Evolutionary conservation across 2,113 vertebrate genomes (phyloP).

Genomic region (Dolichallabes microphthalmus): DNA sequence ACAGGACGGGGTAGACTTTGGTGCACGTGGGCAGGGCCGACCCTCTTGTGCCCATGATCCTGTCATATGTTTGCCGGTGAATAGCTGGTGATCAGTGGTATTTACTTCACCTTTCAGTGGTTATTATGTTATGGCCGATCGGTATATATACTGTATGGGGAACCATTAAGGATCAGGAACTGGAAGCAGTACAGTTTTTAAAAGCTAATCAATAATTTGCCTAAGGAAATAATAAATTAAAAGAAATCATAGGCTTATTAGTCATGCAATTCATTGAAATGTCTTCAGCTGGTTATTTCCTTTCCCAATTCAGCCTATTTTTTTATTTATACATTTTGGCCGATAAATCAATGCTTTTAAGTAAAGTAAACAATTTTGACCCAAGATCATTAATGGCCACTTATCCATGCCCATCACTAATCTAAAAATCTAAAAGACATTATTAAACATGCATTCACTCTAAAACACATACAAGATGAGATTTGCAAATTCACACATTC

Average conservation of each 20-base stretch:
- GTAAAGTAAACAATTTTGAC: not conserved
- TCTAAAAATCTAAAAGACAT: not conserved
- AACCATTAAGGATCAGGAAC: not conserved
- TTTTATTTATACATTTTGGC: not conserved
- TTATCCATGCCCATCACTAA: slow-evolving; percentile 9
- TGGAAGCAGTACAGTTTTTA: not conserved
- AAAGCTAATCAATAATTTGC: not conserved
- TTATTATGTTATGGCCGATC: no score
- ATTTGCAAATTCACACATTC: not conserved
- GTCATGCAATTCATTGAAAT: not conserved
- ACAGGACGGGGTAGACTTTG: no score
- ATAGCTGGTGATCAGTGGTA: no score
- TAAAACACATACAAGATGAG: not conserved
- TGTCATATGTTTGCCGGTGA: no score
- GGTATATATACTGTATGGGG: not conserved
- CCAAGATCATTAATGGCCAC: not conserved
- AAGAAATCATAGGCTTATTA: not conserved
- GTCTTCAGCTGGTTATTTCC: not conserved
- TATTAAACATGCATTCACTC: not conserved
- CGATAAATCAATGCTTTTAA: not conserved
- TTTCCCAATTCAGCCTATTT: not conserved
- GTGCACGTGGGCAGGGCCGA: no score
- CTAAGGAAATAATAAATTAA: not conserved
- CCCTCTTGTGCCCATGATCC: no score
- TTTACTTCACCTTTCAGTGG: no score